phyloP scores from a whole-genome alignment of 1,140 invertebrate genomes.

The Piezodorus guildinii region DNA sequence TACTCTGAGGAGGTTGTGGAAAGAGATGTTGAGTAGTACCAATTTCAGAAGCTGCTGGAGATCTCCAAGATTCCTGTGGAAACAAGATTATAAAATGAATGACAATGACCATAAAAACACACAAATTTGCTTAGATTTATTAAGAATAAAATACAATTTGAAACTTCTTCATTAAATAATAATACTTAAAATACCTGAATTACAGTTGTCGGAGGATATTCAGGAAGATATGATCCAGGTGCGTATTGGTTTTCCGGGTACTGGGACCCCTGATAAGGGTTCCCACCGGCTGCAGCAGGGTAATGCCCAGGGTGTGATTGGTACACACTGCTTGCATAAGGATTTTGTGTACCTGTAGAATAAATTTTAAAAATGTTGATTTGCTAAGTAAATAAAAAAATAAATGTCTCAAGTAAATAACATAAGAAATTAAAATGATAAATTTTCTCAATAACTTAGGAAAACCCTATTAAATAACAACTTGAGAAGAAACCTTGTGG shows the following conservation, averaged over 20 bases:
- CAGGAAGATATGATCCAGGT: neutral
- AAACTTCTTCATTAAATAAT: too few relatives aligned
- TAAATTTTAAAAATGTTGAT: neutral
- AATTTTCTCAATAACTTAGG: too few relatives aligned
- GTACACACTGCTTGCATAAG: neutral
- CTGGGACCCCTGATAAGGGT: neutral
- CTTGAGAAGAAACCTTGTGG: too few relatives aligned
- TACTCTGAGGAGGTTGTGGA: conserved; percentile 27
- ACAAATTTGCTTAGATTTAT: too few relatives aligned
- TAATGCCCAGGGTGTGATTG: neutral
- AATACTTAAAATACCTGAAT: too few relatives aligned
- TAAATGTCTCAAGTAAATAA: too few relatives aligned
- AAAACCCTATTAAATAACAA: too few relatives aligned
- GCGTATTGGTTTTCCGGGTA: neutral
- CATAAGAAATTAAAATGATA: too few relatives aligned
- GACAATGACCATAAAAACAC: too few relatives aligned
- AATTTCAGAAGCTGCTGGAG: conserved; percentile 17
- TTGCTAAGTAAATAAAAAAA: neutral
- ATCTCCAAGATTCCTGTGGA: neutral
- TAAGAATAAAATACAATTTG: too few relatives aligned
- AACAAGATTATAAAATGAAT: neutral
- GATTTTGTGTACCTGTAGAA: neutral
- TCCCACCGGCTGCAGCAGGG: neutral
- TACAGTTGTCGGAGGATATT: neutral
- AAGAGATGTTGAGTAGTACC: conserved; percentile 30